phyloP scores from a whole-genome alignment of 1,140 invertebrate genomes.

The Lethocerus indicus region DNA sequence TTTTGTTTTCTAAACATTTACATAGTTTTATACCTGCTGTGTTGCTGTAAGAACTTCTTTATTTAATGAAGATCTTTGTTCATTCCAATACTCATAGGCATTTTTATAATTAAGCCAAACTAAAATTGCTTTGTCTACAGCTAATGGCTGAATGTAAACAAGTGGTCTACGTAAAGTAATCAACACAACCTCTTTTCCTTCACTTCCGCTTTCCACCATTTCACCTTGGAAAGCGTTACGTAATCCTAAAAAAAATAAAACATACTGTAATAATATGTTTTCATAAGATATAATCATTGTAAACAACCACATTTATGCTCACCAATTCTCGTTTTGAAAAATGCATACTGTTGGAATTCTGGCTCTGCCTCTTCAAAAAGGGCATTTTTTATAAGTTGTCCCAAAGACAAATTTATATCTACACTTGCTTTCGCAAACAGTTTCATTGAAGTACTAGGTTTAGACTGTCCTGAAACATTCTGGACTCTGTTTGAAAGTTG shows the following conservation, averaged over 20 bases:
- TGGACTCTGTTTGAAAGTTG: constrained; percentile 87
- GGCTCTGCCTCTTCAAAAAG: constrained; percentile 93
- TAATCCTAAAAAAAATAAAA: constrained; percentile 28
- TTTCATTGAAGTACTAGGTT: constrained; percentile 44
- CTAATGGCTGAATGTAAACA: constrained; percentile 88
- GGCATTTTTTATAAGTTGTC: constrained; percentile 81
- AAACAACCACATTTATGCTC: constrained; percentile 7
- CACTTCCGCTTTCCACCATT: constrained; percentile 40
- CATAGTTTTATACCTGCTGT: constrained; percentile 40
- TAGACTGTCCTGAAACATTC: constrained; percentile 53
- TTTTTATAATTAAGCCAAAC: constrained; percentile 98
- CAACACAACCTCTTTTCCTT: constrained; percentile 85
- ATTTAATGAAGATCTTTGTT: constrained; percentile 75
- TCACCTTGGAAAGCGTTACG: constrained; percentile 80
- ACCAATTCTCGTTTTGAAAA: constrained; percentile 88
- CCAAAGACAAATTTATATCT: constrained; percentile 85
- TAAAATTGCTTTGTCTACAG: constrained; percentile 89
- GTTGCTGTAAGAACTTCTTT: constrained; percentile 71
- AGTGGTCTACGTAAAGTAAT: constrained; percentile 81
- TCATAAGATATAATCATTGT: background rate
- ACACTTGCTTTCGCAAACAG: constrained; percentile 89
- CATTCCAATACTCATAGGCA: constrained; percentile 97
- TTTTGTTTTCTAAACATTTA: constrained; percentile 1
- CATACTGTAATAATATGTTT: background rate
- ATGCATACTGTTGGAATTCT: constrained; percentile 92